These are phyloP conservation scores for Drosophila tsacasi DNA, from an alignment of 1,140 invertebrate genomes.

Conservation along the genomic window DNA sequence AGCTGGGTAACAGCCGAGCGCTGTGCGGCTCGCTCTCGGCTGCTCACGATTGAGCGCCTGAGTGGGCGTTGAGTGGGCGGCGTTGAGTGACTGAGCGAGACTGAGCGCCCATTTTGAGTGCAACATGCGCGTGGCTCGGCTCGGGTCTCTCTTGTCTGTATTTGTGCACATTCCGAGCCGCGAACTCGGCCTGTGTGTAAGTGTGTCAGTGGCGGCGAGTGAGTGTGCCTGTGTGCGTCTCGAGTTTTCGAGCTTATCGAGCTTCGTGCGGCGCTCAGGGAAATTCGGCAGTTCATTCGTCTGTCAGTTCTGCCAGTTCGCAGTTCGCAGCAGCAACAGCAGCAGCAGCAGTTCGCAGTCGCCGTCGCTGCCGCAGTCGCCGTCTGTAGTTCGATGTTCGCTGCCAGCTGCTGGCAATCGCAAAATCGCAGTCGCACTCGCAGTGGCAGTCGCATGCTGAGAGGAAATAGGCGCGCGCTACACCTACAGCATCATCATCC, in stretches of 20 bases:
- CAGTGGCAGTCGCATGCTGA: slow-evolving; percentile 71
- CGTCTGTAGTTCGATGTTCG: slow-evolving; percentile 31
- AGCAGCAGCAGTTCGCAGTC: slow-evolving; percentile 23
- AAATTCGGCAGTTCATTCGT: slow-evolving; percentile 80
- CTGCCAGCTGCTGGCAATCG: slow-evolving; percentile 58
- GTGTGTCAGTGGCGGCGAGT: slow-evolving; percentile 33
- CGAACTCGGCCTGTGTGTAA: slow-evolving; percentile 30
- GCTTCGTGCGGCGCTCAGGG: slow-evolving; percentile 75
- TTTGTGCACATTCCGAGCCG: slow-evolving; percentile 27
- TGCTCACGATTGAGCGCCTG: slow-evolving; percentile 12
- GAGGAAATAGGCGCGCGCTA: slow-evolving; percentile 72
- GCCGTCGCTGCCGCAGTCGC: slow-evolving; percentile 38
- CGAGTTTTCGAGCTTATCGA: slow-evolving; percentile 55
- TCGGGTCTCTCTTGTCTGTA: slow-evolving; percentile 34
- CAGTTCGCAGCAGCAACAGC: slow-evolving; percentile 33
- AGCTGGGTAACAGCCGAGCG: slow-evolving; percentile 35
- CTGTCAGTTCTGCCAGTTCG: slow-evolving; percentile 64
- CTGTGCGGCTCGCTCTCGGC: slow-evolving; percentile 6
- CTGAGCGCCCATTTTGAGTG: slow-evolving; percentile 57
- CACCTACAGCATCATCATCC: slow-evolving; percentile 24
- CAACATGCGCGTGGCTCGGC: slow-evolving; percentile 64
- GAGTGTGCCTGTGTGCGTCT: slow-evolving; percentile 21
- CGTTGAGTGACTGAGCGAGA: slow-evolving; percentile 44
- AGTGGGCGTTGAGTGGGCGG: slow-evolving; percentile 23
- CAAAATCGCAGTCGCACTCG: slow-evolving; percentile 52